Evolutionary conservation across 2,888 invertebrate species (phyloP).

Genomic region (Drosophila villosipedis): DNA sequence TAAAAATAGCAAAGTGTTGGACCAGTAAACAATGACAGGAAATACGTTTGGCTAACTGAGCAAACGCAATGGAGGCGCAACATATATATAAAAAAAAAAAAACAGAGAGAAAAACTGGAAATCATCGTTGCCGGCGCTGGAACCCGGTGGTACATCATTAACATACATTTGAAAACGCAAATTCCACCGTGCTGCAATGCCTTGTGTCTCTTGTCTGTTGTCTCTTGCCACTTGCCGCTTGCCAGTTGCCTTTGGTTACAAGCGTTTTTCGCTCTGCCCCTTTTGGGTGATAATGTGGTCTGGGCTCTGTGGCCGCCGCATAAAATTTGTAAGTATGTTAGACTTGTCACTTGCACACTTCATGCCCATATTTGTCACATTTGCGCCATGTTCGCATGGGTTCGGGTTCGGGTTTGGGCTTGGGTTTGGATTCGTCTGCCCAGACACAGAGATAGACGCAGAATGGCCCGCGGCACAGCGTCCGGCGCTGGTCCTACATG

Average conservation of each 20-base stretch:
- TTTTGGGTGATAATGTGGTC: constrained; percentile 60
- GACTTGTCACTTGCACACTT: constrained; percentile 83
- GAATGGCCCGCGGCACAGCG: constrained; percentile 51
- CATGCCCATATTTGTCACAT: constrained; percentile 83
- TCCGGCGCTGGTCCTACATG: constrained; percentile 50
- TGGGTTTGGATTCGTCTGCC: neutral
- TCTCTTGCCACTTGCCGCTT: neutral
- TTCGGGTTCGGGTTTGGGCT: constrained; percentile 21
- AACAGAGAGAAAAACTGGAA: constrained; percentile 53
- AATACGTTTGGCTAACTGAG: constrained; percentile 70
- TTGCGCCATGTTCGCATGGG: constrained; percentile 74
- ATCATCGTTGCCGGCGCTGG: constrained; percentile 55
- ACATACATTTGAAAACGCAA: constrained; percentile 80
- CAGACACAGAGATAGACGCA: neutral
- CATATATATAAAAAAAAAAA: constrained; percentile 29
- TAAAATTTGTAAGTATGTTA: constrained; percentile 80
- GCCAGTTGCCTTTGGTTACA: neutral
- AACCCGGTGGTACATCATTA: constrained; percentile 67
- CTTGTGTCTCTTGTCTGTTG: constrained; percentile 8
- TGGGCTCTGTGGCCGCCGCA: constrained; percentile 55
- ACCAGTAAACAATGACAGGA: constrained; percentile 63
- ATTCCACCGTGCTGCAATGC: constrained; percentile 51
- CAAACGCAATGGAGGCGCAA: constrained; percentile 18
- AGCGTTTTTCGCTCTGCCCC: constrained; percentile 2
- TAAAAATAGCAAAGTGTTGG: constrained; percentile 71